phyloP scores from a whole-genome alignment of 2,797 vertebrate genomes.

The Coracias cyanogaster region DNA sequence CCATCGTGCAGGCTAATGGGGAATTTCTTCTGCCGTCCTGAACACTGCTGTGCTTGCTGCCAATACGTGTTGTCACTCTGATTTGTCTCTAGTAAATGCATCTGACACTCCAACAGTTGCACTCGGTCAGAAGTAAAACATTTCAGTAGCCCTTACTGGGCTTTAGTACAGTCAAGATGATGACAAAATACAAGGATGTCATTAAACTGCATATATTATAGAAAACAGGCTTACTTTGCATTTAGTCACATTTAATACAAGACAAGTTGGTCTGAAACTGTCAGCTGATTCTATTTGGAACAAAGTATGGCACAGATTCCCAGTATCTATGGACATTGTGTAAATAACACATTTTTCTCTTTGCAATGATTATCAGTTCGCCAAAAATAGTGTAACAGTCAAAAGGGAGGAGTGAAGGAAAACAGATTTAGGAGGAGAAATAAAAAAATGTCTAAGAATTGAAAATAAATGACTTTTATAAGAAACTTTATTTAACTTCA shows the following conservation, averaged over 20 bases:
- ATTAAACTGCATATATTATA: conserved; percentile 64
- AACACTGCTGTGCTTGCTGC: conserved; percentile 2
- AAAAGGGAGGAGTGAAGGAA: conserved; percentile 69
- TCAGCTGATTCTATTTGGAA: conserved; percentile 65
- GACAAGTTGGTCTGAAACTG: conserved; percentile 65
- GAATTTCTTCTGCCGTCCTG: not conserved
- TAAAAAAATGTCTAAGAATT: conserved; percentile 72
- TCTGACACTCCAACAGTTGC: conserved; percentile 36
- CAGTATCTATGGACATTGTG: conserved; percentile 25
- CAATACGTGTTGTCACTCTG: not conserved
- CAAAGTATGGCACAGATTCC: conserved; percentile 73
- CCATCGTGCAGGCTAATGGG: not conserved
- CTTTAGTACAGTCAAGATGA: conserved; percentile 48
- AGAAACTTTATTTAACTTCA: conserved; percentile 77
- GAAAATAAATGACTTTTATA: conserved; percentile 79
- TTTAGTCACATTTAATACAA: conserved; percentile 71
- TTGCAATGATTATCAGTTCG: conserved; percentile 78
- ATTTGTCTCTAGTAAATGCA: conserved; percentile 43
- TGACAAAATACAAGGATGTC: conserved; percentile 62
- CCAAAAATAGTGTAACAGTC: conserved; percentile 74
- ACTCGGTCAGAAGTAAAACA: conserved; percentile 20
- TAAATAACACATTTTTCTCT: conserved; percentile 62
- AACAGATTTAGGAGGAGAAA: conserved; percentile 70
- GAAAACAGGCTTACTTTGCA: conserved; percentile 72
- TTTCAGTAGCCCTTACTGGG: conserved; percentile 17